Percentiles rank a stretch among this genome's conserved stretches.
phyloP scores from a whole-genome alignment of 2,888 invertebrate genomes.

The Melieria crassipennis region DNA sequence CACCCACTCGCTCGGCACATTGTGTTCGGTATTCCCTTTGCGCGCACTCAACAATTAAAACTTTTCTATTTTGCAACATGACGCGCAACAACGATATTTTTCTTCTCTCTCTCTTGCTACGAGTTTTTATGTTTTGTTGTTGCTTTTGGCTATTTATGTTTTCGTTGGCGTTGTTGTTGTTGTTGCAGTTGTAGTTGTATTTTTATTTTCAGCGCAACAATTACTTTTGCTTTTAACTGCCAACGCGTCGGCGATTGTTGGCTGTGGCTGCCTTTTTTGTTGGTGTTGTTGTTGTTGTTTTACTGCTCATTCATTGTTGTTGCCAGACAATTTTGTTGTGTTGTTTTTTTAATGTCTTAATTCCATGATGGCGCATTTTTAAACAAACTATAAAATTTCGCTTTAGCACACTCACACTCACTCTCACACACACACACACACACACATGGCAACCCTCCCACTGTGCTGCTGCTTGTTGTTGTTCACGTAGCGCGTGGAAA shows the following conservation, averaged over 20 bases:
- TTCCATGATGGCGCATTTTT: background rate
- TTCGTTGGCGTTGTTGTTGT: background rate
- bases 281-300: background rate
- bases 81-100: conserved; percentile 2
- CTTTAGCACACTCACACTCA: background rate
- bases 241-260: background rate
- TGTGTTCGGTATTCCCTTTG: too few relatives aligned
- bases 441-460: background rate
- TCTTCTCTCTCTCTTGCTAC: background rate
- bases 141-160: background rate
- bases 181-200: background rate
- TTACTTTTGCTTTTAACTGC: conserved; percentile 21
- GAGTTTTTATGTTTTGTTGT: background rate
- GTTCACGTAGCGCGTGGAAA: too few relatives aligned
- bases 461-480: too few relatives aligned
- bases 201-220: conserved; percentile 13
- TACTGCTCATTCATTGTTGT: background rate
- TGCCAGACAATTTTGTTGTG: background rate
- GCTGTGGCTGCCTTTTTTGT: background rate
- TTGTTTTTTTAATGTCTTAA: background rate
- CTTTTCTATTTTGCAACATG: conserved; percentile 23
- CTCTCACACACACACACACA: background rate
- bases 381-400: background rate
- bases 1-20: too few relatives aligned
- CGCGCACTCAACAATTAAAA: conserved; percentile 26